phyloP scores from a whole-genome alignment of 2,797 vertebrate genomes.

The Tokudaia tokunoshimensis region DNA sequence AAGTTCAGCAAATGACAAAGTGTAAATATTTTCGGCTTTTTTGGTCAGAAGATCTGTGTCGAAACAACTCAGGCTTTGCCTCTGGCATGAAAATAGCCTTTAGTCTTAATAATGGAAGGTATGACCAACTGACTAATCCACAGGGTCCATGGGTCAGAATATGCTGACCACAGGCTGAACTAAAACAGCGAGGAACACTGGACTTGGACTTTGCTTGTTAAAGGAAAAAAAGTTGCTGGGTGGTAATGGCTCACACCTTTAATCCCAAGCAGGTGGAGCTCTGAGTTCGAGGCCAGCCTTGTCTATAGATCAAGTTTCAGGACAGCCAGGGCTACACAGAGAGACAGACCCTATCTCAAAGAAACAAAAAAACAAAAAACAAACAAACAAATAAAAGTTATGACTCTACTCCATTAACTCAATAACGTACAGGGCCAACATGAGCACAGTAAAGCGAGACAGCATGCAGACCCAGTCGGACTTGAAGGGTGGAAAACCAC shows the following conservation, averaged over 20 bases:
- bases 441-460: neutral
- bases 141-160: neutral
- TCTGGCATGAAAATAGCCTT: neutral
- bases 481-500: neutral
- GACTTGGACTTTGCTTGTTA: neutral
- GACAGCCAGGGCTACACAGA: neutral
- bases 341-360: neutral
- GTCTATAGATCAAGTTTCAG: neutral
- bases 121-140: neutral
- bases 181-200: neutral
- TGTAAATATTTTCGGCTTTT: constrained; percentile 29
- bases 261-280: neutral
- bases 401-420: neutral
- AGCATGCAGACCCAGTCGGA: neutral
- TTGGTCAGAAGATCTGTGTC: neutral
- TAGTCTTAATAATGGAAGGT: neutral
- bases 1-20: neutral
- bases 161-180: neutral
- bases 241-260: neutral
- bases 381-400: neutral
- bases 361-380: neutral
- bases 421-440: neutral
- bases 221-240: neutral
- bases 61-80: constrained; percentile 1
- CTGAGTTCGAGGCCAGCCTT: neutral